Percentiles rank a stretch among this genome's conserved stretches.
Evolutionary conservation across 1,140 invertebrate genomes (phyloP).

Genomic region (Danaus melanippus): DNA sequence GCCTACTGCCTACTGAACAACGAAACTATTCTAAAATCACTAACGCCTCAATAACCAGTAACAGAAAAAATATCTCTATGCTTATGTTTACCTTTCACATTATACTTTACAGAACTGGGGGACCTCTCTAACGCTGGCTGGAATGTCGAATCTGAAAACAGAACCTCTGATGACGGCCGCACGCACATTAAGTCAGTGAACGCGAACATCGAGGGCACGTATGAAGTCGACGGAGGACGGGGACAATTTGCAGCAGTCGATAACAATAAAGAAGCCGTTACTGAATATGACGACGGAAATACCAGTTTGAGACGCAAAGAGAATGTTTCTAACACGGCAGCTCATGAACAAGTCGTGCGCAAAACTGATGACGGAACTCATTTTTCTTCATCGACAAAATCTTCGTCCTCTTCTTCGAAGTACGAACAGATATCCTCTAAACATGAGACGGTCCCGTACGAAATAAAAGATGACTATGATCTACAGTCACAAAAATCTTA

Average conservation of each 20-base stretch:
- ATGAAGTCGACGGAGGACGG: conserved; percentile 75
- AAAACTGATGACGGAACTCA: conserved; percentile 67
- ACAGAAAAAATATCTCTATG: conserved; percentile 18
- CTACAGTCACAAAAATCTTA: conserved; percentile 22
- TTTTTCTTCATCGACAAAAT: conserved; percentile 64
- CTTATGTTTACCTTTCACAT: conserved; percentile 6
- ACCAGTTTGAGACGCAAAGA: conserved; percentile 75
- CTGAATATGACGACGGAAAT: conserved; percentile 76
- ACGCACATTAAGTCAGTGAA: conserved; percentile 55
- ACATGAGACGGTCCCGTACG: conserved; percentile 50
- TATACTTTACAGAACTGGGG: conserved; percentile 58
- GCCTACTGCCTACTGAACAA: conserved; percentile 36
- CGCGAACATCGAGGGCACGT: conserved; percentile 68
- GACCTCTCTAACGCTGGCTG: conserved; percentile 64
- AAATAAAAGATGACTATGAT: conserved; percentile 36
- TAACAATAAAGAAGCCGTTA: conserved; percentile 71
- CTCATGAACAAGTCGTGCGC: conserved; percentile 74
- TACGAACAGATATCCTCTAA: conserved; percentile 54
- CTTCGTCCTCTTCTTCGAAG: conserved; percentile 61
- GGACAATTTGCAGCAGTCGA: conserved; percentile 75
- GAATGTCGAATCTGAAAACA: conserved; percentile 66
- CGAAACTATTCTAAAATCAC: conserved; percentile 46
- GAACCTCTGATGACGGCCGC: conserved; percentile 61
- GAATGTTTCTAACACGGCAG: conserved; percentile 71
- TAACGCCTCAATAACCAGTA: conserved; percentile 63